Evolutionary conservation across 2,888 invertebrate genomes (phyloP).

Genomic region (Sisyra nigra): DNA sequence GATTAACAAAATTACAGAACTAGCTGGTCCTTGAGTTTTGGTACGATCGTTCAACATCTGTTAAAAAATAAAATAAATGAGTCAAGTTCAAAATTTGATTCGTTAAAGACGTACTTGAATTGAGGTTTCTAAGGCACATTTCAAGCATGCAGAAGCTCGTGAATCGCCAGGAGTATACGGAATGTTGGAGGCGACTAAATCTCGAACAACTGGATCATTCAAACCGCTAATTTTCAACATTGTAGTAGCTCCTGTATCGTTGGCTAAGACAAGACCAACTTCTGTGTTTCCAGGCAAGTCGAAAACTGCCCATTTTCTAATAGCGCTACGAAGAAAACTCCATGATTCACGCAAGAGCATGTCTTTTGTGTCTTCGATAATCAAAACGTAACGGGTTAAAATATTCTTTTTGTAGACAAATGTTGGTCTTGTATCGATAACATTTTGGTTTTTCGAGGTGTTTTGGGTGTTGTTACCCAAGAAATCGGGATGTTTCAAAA

Average conservation of each 20-base stretch:
- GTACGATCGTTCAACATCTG: conserved; percentile 31
- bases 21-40: conserved; percentile 28
- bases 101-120: conserved; percentile 12
- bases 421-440: conserved; percentile 29
- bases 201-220: conserved; percentile 22
- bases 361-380: conserved; percentile 40
- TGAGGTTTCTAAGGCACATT: conserved; percentile 28
- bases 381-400: conserved; percentile 35
- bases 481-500: conserved; percentile 36
- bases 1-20: conserved; percentile 35
- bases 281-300: conserved; percentile 35
- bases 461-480: conserved; percentile 14
- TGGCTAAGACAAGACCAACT: conserved; percentile 32
- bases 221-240: conserved; percentile 24
- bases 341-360: conserved; percentile 40
- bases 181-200: conserved; percentile 28
- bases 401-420: conserved; percentile 34
- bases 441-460: conserved; percentile 8
- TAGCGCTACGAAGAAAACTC: conserved; percentile 37
- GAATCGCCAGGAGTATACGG: conserved; percentile 35
- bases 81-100: neutral
- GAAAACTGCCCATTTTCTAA: conserved; percentile 39
- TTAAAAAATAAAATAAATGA: conserved; percentile 8
- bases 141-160: conserved; percentile 29
- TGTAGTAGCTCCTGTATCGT: conserved; percentile 25